phyloP scores from a whole-genome alignment of 1,140 invertebrate genomes.

The Anastrepha obliqua region DNA sequence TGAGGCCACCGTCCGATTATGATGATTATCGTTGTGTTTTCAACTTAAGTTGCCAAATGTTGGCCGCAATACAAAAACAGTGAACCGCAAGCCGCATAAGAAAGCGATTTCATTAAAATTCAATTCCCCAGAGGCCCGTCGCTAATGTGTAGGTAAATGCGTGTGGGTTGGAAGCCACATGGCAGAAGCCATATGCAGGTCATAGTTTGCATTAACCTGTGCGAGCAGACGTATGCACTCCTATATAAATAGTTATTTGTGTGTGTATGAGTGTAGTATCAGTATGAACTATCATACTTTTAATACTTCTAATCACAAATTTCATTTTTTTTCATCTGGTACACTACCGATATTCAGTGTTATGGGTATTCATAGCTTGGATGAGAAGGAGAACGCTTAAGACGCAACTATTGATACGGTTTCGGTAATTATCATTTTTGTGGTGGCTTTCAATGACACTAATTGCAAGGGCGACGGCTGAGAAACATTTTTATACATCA shows the following conservation, averaged over 20 bases:
- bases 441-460: background rate
- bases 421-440: background rate
- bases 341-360: background rate
- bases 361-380: background rate
- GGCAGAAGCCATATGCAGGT: conserved; percentile 39
- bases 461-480: no score
- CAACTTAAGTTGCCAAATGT: conserved; percentile 26
- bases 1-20: conserved; percentile 32
- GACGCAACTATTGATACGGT: background rate
- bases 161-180: background rate
- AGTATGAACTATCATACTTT: background rate
- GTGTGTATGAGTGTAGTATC: background rate
- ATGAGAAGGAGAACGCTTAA: background rate
- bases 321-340: background rate
- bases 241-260: background rate
- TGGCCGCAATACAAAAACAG: conserved; percentile 8
- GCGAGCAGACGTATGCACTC: background rate
- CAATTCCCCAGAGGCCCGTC: conserved; percentile 7
- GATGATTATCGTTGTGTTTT: conserved; percentile 48
- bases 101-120: conserved; percentile 33
- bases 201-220: conserved; percentile 48
- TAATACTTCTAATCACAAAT: background rate
- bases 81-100: background rate
- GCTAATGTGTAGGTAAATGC: conserved; percentile 8
- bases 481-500: no score